These are phyloP conservation scores for Drosophila pullipes DNA, from an alignment of 2,888 invertebrate genomes.

Conservation along the genomic window DNA sequence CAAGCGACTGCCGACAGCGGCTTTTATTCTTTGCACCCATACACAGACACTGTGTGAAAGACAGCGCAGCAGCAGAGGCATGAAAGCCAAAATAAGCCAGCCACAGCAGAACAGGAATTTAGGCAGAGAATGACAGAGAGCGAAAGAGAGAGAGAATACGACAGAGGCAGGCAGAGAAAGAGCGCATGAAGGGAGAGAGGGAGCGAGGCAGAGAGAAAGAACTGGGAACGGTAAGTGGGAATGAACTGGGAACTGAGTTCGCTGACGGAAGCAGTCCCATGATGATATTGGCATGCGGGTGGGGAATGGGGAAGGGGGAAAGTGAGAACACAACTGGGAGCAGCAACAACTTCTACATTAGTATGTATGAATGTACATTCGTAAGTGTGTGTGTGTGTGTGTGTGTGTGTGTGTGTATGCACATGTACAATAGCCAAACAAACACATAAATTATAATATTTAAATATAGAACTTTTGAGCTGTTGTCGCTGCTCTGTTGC, in stretches of 20 bases:
- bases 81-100: conserved; percentile 77
- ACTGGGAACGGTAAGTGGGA: conserved; percentile 64
- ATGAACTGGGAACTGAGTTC: conserved; percentile 67
- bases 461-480: conserved; percentile 81
- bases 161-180: conserved; percentile 10
- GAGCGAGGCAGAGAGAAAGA: conserved; percentile 17
- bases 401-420: neutral
- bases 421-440: conserved; percentile 72
- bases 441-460: conserved; percentile 81
- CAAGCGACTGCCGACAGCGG: conserved; percentile 48
- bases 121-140: conserved; percentile 25
- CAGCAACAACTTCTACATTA: conserved; percentile 25
- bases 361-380: conserved; percentile 20
- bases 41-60: conserved; percentile 55
- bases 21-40: conserved; percentile 67
- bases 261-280: conserved; percentile 60
- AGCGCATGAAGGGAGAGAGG: conserved; percentile 6
- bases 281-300: conserved; percentile 41
- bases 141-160: conserved; percentile 2
- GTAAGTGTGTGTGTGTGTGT: conserved; percentile 3
- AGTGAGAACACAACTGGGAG: conserved; percentile 17
- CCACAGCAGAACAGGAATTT: conserved; percentile 71
- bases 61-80: conserved; percentile 51
- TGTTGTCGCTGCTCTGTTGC: conserved; percentile 58
- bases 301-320: conserved; percentile 13